Evolutionary conservation across 2,797 vertebrate species (phyloP), one percentile per base, ranked within the genome.

Genomic region (Vultur gryphus): DNA sequence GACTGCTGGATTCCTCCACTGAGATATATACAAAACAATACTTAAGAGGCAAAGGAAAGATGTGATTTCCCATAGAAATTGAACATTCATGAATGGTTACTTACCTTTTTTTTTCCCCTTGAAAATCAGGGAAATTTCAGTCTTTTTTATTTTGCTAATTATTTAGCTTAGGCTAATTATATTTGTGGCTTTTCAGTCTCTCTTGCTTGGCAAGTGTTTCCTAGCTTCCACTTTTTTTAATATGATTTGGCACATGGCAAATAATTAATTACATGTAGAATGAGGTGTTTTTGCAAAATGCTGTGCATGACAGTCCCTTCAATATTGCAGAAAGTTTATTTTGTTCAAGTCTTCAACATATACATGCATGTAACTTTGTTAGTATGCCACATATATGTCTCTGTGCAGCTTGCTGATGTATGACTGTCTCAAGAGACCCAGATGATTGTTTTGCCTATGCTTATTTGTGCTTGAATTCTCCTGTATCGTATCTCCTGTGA

Each of bases 1-100:
- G 80, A 66, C 76, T 87, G 51, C 59, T 85, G 88, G 73, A 83
- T 95, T 85, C 76, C 51, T 87, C 25, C 15, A 23, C 37, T 46
- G 35, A 97, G 80, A 91, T 83, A 23, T 25, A 39, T 10, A 20
- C 49, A 88, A 62, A 51, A 52, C n/a, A 76, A 48, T 70, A 51
- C 25, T 52, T 67, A 61, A 39, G 65, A 61, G 33, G 65, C 75
- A 5, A 71, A 39, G 81, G 37, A 69, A 84, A 49, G 61, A 75
- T 87, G 61, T 84, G 73, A 11, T 95, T 95, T 95, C 28, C 75
- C 79, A 13, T 54, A 79, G 85, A 78, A 91, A 73, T 65, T 75
- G 54, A 61, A 31, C 6, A 2, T 39, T 69, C 13, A 67, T 95
- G 80, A 85, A 24, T 64, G 10, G 89, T 58, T 35, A 73, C 17